A percentile compares a stretch with the other conserved stretches of the same genome.
Conservation (phyloP, 2,888 invertebrate species). For the Limnephilus rhombicus region DNA sequence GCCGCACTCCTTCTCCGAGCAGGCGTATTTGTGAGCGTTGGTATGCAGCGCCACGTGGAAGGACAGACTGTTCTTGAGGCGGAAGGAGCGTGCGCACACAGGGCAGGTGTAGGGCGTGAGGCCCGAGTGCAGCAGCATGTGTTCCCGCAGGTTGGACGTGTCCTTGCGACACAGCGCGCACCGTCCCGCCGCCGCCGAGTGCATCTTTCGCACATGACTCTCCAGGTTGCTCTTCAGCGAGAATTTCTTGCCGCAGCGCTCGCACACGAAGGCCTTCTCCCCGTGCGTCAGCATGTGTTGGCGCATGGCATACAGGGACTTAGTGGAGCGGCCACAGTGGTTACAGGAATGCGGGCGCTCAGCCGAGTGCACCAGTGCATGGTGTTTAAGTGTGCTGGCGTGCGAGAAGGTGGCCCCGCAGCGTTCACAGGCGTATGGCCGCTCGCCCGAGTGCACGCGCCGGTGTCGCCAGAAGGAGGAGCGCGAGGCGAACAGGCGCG, state of each 20-base stretch:
- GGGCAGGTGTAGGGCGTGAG: constrained; percentile 58
- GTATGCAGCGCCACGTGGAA: constrained; percentile 58
- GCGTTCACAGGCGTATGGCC: constrained; percentile 72
- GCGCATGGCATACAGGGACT: constrained; percentile 59
- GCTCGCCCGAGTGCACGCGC: constrained; percentile 74
- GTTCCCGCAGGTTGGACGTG: constrained; percentile 57
- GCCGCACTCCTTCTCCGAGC: constrained; percentile 50
- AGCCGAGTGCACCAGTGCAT: constrained; percentile 59
- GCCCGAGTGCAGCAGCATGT: constrained; percentile 61
- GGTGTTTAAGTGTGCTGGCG: constrained; percentile 57
- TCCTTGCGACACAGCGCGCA: constrained; percentile 56
- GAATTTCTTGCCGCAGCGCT: constrained; percentile 58
- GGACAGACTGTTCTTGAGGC: constrained; percentile 56
- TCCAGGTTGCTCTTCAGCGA: constrained; percentile 57
- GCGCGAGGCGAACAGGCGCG: constrained; percentile 68
- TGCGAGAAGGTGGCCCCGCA: constrained; percentile 75
- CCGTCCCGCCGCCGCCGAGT: constrained; percentile 59
- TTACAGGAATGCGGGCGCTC: constrained; percentile 58
- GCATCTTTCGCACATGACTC: constrained; percentile 56
- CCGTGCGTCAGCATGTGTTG: constrained; percentile 61
- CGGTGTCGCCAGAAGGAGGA: constrained; percentile 72
- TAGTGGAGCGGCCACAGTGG: constrained; percentile 62
- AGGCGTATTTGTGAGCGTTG: constrained; percentile 42
- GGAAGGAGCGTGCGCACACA: constrained; percentile 55
- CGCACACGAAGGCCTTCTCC: constrained; percentile 58